Evolutionary conservation across 1,140 invertebrate species (phyloP), one percentile per base, ranked within the genome.

Genomic region (Lepidurus packardi): DNA sequence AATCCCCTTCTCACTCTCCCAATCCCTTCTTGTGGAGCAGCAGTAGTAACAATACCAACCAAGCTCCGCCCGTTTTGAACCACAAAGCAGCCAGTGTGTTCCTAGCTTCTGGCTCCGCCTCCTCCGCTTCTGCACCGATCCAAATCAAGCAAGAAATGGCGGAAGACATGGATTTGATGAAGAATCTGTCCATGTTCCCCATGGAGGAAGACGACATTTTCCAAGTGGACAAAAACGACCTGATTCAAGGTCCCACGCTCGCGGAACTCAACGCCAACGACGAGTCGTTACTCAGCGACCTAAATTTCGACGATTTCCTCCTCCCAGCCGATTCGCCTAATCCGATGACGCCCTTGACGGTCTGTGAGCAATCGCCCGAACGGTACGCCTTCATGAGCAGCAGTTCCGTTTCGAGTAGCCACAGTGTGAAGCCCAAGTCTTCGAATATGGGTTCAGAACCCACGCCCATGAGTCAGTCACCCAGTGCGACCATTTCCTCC

Each of bases 201-300:
- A 82, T 93, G 88, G 92, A 94, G 81, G 93, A 94, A 82, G 93
- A 95, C 83, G 93, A 94, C 83, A 94, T 95, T 80, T 94, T 94
- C 83, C 93, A 94, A 87, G 92, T 94, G 65, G 93, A 95, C 83
- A 93, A 94, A 85, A 90, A 91, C 73, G 93, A 95, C 86, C 87
- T 95, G 43, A 90, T 93, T 81, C 86, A 88, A 83, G 93, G 92
- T 1, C 93, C 94, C 1, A 96, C 94, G 78, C 85, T 97, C 73
- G 92, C 94, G 0, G 93, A 96, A 84, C 85, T 97, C 10, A 95
- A 95, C 85, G 92, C 91, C 41, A 93, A 94, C 82, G 92, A 92
- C 82, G 92, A 94, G 79, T 92, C 91, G 24, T 82, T 85, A 13
- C 82, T 94, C 41, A 92, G 91, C 79, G 93, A 94, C 85, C 87